Evolutionary conservation across 1,140 invertebrate genomes (phyloP).

Genomic region (Periplaneta americana): DNA sequence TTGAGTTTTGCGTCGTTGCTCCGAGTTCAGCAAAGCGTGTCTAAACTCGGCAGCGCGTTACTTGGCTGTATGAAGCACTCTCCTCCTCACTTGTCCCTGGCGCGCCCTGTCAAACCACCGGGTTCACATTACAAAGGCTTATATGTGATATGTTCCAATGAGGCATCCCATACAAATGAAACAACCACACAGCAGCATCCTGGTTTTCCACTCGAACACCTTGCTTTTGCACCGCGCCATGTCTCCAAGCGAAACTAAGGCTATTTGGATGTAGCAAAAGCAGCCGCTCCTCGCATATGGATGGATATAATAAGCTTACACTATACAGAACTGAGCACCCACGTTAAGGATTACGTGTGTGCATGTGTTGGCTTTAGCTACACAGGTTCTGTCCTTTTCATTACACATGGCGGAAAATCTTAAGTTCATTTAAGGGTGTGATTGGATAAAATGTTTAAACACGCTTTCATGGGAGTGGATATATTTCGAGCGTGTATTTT

Average conservation of each 20-base stretch:
- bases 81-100: neutral
- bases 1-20: no score
- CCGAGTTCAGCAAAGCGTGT: neutral
- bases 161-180: neutral
- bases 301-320: neutral
- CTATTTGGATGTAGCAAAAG: neutral
- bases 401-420: neutral
- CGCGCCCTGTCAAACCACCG: neutral
- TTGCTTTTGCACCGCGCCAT: neutral
- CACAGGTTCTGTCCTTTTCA: neutral
- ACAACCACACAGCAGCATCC: no score
- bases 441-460: neutral
- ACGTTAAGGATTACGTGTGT: neutral
- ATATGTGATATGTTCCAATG: neutral
- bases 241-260: no score
- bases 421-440: neutral
- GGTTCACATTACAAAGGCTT: neutral
- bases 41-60: neutral
- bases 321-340: neutral
- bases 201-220: neutral
- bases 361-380: neutral
- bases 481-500: neutral
- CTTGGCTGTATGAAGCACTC: neutral
- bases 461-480: neutral
- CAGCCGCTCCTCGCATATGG: neutral